phyloP scores from a whole-genome alignment of 1,140 invertebrate genomes.

The Drosophila sulfurigaster region DNA sequence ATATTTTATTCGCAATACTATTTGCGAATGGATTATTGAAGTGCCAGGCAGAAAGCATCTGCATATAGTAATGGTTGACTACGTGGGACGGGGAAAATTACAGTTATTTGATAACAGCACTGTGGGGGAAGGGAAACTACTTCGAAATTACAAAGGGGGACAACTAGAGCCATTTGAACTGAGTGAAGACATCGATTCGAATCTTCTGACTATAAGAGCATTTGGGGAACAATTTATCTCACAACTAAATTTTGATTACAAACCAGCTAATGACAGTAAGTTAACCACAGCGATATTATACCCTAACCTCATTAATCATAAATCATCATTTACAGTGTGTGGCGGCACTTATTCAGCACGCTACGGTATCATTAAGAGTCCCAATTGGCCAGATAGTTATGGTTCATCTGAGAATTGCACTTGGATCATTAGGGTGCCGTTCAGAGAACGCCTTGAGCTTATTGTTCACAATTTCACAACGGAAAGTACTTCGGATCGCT shows the following conservation, averaged over 20 bases:
- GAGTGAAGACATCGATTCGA: conserved; percentile 31
- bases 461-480: conserved; percentile 90
- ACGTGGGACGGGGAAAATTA: background rate
- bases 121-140: background rate
- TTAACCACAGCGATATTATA: background rate
- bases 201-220: conserved; percentile 41
- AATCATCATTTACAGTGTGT: conserved; percentile 87
- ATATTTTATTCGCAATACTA: fast-evolving
- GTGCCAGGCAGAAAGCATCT: conserved; percentile 49
- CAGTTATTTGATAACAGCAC: conserved; percentile 39
- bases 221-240: fast-evolving
- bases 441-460: conserved; percentile 90
- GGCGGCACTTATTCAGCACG: conserved; percentile 89
- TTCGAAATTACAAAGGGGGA: background rate
- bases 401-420: conserved; percentile 88
- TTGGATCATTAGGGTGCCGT: conserved; percentile 91
- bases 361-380: conserved; percentile 88
- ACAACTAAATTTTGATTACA: background rate
- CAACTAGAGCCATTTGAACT: background rate
- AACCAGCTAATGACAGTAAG: conserved; percentile 10
- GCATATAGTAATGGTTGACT: background rate
- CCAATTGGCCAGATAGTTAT: conserved; percentile 91
- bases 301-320: background rate
- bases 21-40: conserved; percentile 91
- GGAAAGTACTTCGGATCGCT: conserved; percentile 86